Conservation (phyloP, 2,113 vertebrate species). For the Choloepus hoffmanni region DNA sequence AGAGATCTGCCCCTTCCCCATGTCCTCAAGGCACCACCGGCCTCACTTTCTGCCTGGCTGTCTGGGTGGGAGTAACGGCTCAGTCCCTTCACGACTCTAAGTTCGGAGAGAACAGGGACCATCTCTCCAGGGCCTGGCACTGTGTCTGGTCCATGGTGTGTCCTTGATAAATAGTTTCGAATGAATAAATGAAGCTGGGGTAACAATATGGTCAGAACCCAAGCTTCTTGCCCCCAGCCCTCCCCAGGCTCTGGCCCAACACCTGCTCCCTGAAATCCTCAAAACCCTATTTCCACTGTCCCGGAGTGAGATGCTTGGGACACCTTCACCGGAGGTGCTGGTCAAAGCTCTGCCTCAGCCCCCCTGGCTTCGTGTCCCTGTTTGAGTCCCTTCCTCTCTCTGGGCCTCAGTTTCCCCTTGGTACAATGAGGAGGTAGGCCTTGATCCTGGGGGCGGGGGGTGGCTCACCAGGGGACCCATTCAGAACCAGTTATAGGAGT, state of each 20-base stretch:
- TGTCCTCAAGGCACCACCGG: background rate
- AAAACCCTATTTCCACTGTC: background rate
- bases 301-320: background rate
- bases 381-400: background rate
- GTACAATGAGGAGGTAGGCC: background rate
- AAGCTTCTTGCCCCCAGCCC: background rate
- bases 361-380: background rate
- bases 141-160: background rate
- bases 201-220: background rate
- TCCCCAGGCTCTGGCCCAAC: background rate
- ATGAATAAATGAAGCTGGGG: background rate
- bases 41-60: background rate
- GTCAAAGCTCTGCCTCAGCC: background rate
- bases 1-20: background rate
- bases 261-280: background rate
- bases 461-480: background rate
- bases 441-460: background rate
- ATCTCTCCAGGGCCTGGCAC: background rate
- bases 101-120: background rate
- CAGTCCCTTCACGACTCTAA: background rate
- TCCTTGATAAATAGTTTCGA: background rate
- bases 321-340: background rate
- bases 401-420: slow-evolving; percentile 1
- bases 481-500: background rate
- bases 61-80: background rate